Evolutionary conservation across 2,888 invertebrate species (phyloP).

Genomic region (Sialis fuliginosa): DNA sequence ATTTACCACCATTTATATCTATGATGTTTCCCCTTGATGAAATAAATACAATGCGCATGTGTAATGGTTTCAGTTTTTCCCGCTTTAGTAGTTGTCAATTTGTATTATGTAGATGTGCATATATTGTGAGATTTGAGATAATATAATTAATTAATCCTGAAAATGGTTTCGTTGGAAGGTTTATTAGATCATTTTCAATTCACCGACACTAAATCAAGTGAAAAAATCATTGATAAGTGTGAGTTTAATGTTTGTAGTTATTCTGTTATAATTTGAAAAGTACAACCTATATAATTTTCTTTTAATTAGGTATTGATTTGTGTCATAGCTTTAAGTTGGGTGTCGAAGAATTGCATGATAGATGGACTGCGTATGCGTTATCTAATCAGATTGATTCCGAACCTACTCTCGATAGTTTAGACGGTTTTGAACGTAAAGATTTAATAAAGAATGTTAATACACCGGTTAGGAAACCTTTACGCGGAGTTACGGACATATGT

Average conservation of each 20-base stretch:
- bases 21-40: background rate
- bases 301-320: constrained; percentile 36
- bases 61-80: background rate
- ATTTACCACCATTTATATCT: background rate
- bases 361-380: constrained; percentile 62
- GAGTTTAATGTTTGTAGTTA: background rate
- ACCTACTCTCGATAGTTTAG: constrained; percentile 39
- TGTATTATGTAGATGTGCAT: too few relatives aligned
- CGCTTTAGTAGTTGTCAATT: background rate
- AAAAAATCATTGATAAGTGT: constrained; percentile 2
- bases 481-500: background rate
- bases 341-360: constrained; percentile 52
- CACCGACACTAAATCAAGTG: background rate
- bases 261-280: background rate
- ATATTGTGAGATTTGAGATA: too few relatives aligned
- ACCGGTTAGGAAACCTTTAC: background rate
- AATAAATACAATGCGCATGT: background rate
- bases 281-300: background rate
- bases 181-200: constrained; percentile 3
- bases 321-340: constrained; percentile 42
- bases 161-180: background rate
- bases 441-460: constrained; percentile 28
- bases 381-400: constrained; percentile 30
- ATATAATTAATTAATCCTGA: background rate
- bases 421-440: constrained; percentile 45